These are phyloP conservation scores for Encarsia formosa DNA, from an alignment of 2,888 invertebrate species.

Conservation along the genomic window DNA sequence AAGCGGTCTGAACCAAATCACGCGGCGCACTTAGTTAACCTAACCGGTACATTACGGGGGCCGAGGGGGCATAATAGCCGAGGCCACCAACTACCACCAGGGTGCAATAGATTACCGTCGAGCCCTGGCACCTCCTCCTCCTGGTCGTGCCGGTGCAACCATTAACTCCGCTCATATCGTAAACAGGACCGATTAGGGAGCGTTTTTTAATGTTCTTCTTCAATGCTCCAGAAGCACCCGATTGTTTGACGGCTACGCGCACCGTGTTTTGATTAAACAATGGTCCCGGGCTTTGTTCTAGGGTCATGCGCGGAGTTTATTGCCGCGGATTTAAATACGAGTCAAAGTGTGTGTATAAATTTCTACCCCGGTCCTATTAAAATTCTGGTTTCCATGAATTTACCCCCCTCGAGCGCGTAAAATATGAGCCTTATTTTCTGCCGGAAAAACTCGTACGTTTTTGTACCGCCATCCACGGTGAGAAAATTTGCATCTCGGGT, in stretches of 20 bases:
- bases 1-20: conserved; percentile 31
- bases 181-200: no score
- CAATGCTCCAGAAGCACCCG: no score
- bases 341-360: conserved; percentile 14
- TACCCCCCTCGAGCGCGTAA: conserved; percentile 6
- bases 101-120: conserved; percentile 35
- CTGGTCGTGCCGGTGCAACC: no score
- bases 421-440: conserved; percentile 22
- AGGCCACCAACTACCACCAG: conserved; percentile 31
- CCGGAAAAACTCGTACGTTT: conserved; percentile 11
- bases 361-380: conserved; percentile 13
- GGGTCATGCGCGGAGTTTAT: no score
- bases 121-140: no score
- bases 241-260: no score
- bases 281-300: no score
- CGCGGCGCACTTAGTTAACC: conserved; percentile 31
- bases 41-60: conserved; percentile 33
- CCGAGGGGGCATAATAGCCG: conserved; percentile 30
- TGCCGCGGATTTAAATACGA: conserved; percentile 22
- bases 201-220: no score
- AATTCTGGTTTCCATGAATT: conserved; percentile 16
- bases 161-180: conserved; percentile 39
- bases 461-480: no score
- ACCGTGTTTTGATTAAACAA: no score
- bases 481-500: conserved; percentile 17